Base-by-base conservation (phyloP, 2,888 invertebrate species). In the Rhagophthalmus giganteus region DNA sequence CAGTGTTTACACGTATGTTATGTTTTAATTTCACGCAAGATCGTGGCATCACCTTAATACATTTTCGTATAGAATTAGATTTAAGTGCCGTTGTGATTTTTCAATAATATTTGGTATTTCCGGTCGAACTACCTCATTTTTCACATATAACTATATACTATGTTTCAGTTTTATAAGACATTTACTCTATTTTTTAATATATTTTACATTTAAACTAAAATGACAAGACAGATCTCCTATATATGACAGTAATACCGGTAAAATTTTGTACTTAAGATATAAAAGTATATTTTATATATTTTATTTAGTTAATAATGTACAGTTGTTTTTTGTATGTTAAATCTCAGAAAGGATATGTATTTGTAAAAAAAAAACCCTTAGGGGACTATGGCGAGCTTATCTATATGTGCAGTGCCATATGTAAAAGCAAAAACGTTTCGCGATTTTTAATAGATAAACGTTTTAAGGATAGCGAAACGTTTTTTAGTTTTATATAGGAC, bases 381-480 rank as follows among this genome's bases (percentile, higher is more conserved):
- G 59, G 61, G 63, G 64, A 60, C 59, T 56, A 67, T 70, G 69
- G 70, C 66, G 68, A 69, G 69, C 69, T 69, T 71, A 67, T 57
- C 44, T 57, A 55, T 59, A 59, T 70, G 66, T 68, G 68, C 70
- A 68, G 72, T 71, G 71, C 72, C 72, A 72, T 72, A 71, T 65
- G 57, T 58, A 61, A 54, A 61, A 57, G 41, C 30, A 56, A 56
- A 56, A 50, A 42, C 57, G 53, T 58, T 60, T 58, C 54, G 51
- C 50, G 51, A 60, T 41, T 50, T 54, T 53, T 20, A 42, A 39
- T 9, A 3, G 9, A 16, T 41, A n/a, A n/a, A n/a, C n/a, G n/a
- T n/a, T n/a, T n/a, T 58, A 54, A 57, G 56, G 50, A 47, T 55
- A 49, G 48, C 37, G 39, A 56, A 50, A 46, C 49, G 57, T 59